Conservation (phyloP, 2,797 vertebrate species). For the Bufotes viridis region DNA sequence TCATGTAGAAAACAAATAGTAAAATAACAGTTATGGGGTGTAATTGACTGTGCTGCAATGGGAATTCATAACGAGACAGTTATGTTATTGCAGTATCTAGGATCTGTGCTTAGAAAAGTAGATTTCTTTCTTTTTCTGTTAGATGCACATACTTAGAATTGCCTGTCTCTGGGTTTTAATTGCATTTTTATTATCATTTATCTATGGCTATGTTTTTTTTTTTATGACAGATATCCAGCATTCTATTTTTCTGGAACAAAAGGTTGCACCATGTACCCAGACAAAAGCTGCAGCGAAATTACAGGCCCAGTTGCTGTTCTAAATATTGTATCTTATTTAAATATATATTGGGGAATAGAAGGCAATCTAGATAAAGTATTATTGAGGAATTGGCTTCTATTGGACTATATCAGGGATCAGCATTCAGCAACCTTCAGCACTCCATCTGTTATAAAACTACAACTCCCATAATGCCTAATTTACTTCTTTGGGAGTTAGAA, state of each 20-base stretch:
- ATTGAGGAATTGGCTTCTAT: neutral
- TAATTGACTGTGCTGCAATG: conserved; percentile 52
- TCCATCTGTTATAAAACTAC: too few relatives aligned
- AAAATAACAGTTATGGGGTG: conserved; percentile 59
- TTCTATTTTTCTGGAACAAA: neutral
- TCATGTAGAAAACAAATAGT: conserved; percentile 57
- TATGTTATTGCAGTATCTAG: conserved; percentile 33
- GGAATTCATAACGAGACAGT: conserved; percentile 46
- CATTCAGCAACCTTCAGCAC: too few relatives aligned
- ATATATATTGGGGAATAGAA: neutral
- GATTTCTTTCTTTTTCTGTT: neutral
- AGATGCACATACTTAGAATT: neutral
- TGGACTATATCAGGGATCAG: too few relatives aligned
- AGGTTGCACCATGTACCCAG: neutral
- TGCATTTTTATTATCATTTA: conserved; percentile 7
- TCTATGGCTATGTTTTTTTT: neutral
- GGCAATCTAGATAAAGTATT: neutral
- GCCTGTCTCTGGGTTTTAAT: neutral
- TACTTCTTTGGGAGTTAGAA: too few relatives aligned
- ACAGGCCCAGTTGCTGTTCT: neutral
- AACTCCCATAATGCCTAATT: too few relatives aligned
- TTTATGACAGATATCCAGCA: conserved; percentile 1
- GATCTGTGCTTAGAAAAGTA: conserved; percentile 21
- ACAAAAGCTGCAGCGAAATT: neutral
- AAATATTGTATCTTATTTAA: neutral